A percentile compares a stretch with the other conserved stretches of the same genome.
These are phyloP conservation scores for Sanderia malayensis DNA, from an alignment of 30 jellyfish, hydroid and myxozoan genomes.

Conservation along the genomic window DNA sequence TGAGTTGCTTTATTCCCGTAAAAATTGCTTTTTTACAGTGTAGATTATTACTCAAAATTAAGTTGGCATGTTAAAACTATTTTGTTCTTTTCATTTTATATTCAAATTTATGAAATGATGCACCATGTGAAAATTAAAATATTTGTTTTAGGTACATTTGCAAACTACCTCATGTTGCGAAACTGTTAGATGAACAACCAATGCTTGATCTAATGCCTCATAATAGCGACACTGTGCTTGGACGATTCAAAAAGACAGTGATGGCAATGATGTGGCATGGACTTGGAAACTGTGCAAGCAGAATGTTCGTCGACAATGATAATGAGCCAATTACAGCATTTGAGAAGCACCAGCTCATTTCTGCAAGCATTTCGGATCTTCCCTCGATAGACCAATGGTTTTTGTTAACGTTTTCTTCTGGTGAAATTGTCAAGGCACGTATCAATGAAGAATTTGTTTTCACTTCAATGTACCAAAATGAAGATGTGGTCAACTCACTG, in stretches of 20 bases:
- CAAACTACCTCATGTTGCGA: too few relatives aligned
- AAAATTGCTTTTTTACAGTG: too few relatives aligned
- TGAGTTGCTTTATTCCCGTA: too few relatives aligned
- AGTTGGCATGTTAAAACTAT: too few relatives aligned
- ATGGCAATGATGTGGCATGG: conserved; percentile 13
- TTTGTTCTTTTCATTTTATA: too few relatives aligned
- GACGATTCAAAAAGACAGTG: conserved; percentile 10
- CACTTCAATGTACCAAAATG: not conserved
- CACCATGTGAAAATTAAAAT: too few relatives aligned
- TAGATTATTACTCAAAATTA: too few relatives aligned
- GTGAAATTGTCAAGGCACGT: conserved; percentile 10
- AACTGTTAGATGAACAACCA: too few relatives aligned
- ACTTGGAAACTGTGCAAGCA: not conserved
- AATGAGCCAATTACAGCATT: not conserved
- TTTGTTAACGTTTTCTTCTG: not conserved
- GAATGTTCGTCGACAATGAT: not conserved
- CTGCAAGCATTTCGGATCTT: not conserved
- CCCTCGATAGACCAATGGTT: conserved; percentile 27
- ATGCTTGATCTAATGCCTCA: too few relatives aligned
- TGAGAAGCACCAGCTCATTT: not conserved
- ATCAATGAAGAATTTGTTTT: conserved; percentile 6
- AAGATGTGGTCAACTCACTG: conserved; percentile 13
- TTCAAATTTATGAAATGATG: too few relatives aligned
- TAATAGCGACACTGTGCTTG: too few relatives aligned
- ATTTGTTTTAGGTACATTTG: too few relatives aligned